Conservation (phyloP, 2,113 vertebrate genomes). For the Nothocercus julius region DNA sequence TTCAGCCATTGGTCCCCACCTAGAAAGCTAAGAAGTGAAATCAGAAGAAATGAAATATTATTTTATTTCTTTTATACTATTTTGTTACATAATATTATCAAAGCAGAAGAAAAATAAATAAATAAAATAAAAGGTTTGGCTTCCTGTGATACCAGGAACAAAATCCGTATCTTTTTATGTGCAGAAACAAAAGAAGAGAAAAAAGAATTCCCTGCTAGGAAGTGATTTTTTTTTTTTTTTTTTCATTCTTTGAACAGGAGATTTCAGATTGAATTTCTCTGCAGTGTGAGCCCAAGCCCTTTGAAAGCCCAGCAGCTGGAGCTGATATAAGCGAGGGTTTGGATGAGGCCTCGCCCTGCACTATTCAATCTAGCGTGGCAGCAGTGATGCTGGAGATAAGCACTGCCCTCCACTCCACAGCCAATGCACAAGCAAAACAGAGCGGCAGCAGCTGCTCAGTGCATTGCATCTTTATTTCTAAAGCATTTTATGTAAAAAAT, state of each 20-base stretch:
- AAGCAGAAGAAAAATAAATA: neutral
- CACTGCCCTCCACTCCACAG: neutral
- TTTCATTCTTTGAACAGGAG: neutral
- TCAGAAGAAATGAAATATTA: neutral
- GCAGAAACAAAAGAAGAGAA: neutral
- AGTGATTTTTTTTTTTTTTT: neutral
- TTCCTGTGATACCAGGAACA: neutral
- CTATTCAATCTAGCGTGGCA: neutral
- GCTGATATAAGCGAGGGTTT: neutral
- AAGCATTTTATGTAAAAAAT: slow-evolving; percentile 7
- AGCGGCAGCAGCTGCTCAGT: slow-evolving; percentile 31
- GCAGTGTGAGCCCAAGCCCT: neutral
- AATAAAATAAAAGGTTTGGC: neutral
- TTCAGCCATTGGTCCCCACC: neutral
- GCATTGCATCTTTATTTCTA: slow-evolving; percentile 11
- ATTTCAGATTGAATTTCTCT: neutral
- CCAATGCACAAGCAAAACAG: neutral
- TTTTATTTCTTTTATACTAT: neutral
- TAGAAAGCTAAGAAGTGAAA: neutral
- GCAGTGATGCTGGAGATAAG: neutral
- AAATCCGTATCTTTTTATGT: neutral
- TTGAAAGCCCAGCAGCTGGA: slow-evolving; percentile 11
- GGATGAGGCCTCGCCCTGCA: neutral
- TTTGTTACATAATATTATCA: too few species aligned
- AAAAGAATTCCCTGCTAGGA: neutral